A percentile compares a stretch with the other conserved stretches of the same genome.
These are phyloP conservation scores for Morelia viridis DNA, from an alignment of 2,797 vertebrate genomes.

Conservation along the genomic window DNA sequence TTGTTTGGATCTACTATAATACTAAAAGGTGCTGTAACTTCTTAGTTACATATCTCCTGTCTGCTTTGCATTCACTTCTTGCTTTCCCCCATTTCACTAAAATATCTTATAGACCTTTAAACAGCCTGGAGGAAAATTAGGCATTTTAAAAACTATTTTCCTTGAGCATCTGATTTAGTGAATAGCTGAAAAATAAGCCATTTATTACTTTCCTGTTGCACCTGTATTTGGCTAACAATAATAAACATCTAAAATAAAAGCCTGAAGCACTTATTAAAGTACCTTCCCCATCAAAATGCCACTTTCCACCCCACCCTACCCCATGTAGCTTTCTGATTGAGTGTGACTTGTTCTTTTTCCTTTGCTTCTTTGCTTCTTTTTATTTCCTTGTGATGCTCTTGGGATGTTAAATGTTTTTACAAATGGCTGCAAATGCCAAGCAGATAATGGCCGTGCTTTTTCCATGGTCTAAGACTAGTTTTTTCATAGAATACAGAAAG, in stretches of 20 bases:
- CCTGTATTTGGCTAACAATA: background rate
- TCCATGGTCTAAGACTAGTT: fast-evolving
- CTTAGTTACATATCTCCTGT: background rate
- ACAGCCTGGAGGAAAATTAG: background rate
- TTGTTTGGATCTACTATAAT: background rate
- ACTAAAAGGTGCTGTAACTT: background rate
- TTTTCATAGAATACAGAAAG: background rate
- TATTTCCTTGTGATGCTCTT: background rate
- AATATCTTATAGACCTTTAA: fast-evolving
- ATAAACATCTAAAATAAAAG: conserved; percentile 25
- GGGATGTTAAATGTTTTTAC: conserved; percentile 2
- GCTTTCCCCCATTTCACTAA: background rate
- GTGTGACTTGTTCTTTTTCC: background rate
- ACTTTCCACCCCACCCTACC: background rate
- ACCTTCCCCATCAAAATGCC: background rate
- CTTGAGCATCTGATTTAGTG: background rate
- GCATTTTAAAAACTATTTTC: background rate
- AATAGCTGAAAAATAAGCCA: conserved; percentile 5
- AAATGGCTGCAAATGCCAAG: conserved; percentile 11
- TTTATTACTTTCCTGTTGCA: background rate
- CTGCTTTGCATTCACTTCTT: background rate
- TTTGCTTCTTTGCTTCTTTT: background rate
- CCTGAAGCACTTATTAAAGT: conserved; percentile 3
- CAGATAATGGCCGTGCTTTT: background rate
- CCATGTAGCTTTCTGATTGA: background rate